These are phyloP conservation scores for Lepidothrix coronata DNA, from an alignment of 2,113 vertebrate genomes.

Conservation along the genomic window DNA sequence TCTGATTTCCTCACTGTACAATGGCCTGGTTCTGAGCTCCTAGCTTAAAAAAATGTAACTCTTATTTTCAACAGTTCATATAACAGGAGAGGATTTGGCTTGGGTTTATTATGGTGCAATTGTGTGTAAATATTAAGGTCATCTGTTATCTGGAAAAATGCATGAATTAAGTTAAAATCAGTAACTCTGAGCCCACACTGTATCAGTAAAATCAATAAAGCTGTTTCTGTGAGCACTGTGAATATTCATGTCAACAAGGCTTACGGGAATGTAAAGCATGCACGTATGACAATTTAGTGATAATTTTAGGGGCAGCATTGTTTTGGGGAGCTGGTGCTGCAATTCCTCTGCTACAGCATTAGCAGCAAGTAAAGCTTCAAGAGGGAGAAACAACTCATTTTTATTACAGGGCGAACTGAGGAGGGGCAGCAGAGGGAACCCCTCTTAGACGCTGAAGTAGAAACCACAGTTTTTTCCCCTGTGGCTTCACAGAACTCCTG, in stretches of 20 bases:
- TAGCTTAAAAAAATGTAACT: not conserved
- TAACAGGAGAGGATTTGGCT: slow-evolving; percentile 27
- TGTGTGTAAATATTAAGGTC: slow-evolving; percentile 62
- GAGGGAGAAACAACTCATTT: not conserved
- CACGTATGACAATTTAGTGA: not conserved
- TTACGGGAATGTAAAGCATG: not conserved
- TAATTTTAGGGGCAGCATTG: not conserved
- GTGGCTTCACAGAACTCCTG: slow-evolving; percentile 61
- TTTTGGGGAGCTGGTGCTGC: not conserved
- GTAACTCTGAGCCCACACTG: not conserved
- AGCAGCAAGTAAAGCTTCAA: not conserved
- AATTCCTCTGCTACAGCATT: not conserved
- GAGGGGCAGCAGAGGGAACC: rapidly evolving
- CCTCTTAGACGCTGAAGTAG: not conserved
- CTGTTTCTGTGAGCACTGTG: not conserved
- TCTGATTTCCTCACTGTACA: slow-evolving; percentile 14
- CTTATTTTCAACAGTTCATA: slow-evolving; percentile 12
- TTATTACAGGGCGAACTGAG: not conserved
- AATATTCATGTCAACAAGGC: slow-evolving; percentile 13
- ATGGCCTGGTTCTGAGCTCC: slow-evolving; percentile 5
- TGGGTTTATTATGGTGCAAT: slow-evolving; percentile 34
- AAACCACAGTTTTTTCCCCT: slow-evolving; percentile 29
- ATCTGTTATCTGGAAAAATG: slow-evolving; percentile 55
- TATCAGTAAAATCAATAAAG: slow-evolving; percentile 47
- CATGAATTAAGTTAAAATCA: slow-evolving; percentile 55